Conservation (phyloP, 2,888 invertebrate species). For the Erebia epiphron region DNA sequence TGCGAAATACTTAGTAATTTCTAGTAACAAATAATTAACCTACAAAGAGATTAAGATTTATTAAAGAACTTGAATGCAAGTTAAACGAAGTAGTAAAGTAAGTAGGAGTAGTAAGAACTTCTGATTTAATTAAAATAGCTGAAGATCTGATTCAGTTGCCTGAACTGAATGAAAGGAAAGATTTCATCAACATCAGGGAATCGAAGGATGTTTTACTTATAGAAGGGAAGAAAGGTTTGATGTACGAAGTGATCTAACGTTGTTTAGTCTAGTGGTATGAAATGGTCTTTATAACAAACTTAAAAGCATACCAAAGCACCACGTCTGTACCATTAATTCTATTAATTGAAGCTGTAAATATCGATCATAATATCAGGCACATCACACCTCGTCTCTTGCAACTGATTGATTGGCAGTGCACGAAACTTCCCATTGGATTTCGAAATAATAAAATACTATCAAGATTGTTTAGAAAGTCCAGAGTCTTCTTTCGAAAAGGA, state of each 20-base stretch:
- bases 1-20: not conserved
- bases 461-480: no score
- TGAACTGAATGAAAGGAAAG: not conserved
- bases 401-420: not conserved
- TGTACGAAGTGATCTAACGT: constrained; percentile 5
- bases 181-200: not conserved
- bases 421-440: not conserved
- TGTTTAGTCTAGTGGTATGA: constrained; percentile 20
- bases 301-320: constrained; percentile 15
- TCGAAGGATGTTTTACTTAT: not conserved
- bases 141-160: no score
- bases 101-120: no score
- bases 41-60: not conserved
- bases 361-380: constrained; percentile 1
- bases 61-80: not conserved
- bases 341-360: constrained; percentile 9
- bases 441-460: not conserved
- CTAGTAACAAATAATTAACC: not conserved
- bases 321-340: not conserved
- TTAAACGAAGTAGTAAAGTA: not conserved
- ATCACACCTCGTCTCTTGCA: not conserved
- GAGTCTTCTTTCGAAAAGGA: no score
- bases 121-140: no score
- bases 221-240: not conserved
- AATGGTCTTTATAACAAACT: constrained; percentile 4